Evolutionary conservation across 2,113 vertebrate species (phyloP).

Genomic region (Larimichthys polyactis): DNA sequence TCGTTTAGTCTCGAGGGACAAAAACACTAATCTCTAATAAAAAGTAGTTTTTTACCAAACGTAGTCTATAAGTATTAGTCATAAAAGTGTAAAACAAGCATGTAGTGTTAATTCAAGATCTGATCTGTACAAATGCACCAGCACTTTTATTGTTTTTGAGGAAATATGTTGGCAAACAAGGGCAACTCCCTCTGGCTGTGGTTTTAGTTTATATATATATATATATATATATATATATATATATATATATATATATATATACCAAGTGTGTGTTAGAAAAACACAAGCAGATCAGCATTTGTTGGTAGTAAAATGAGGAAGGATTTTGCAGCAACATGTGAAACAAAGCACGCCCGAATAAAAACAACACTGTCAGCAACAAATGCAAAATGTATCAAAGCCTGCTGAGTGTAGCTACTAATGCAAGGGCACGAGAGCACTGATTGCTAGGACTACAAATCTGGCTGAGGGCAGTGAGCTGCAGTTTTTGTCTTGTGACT

Average conservation of each 20-base stretch:
- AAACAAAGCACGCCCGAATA: neutral
- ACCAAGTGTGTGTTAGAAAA: neutral
- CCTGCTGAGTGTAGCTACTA: neutral
- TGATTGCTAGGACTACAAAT: neutral
- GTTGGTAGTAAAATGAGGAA: slow-evolving; percentile 32
- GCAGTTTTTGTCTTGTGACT: neutral
- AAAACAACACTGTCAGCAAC: neutral
- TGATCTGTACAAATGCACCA: neutral
- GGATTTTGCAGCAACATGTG: neutral
- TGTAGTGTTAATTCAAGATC: neutral
- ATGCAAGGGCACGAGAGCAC: neutral
- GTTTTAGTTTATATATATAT: too few species aligned
- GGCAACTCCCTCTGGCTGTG: neutral
- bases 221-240: too few species aligned
- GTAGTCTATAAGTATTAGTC: neutral
- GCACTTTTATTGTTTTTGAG: neutral
- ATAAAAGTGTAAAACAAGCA: neutral
- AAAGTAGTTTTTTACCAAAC: neutral
- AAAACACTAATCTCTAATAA: neutral
- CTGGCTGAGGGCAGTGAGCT: neutral
- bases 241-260: too few species aligned
- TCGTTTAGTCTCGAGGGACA: neutral
- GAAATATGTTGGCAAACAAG: neutral
- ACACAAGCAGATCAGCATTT: neutral
- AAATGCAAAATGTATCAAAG: neutral